Conservation (phyloP, 2,113 vertebrate species). For the Eublepharis macularius region DNA sequence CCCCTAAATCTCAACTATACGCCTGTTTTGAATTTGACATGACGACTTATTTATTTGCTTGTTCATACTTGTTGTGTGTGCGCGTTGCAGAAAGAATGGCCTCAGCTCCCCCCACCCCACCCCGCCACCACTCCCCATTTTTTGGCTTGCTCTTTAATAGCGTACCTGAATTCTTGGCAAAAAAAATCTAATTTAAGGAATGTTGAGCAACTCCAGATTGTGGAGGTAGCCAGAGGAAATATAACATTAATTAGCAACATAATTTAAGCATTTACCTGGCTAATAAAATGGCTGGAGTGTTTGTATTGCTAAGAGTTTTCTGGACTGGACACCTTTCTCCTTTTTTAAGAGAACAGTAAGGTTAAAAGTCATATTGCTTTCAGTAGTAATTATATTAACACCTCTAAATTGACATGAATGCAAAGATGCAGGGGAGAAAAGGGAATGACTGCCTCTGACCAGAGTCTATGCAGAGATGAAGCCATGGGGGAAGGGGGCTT, state of each 20-base stretch:
- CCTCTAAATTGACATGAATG: conserved; percentile 30
- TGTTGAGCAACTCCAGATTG: conserved; percentile 67
- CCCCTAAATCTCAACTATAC: conserved; percentile 1
- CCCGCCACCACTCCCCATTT: conserved; percentile 1
- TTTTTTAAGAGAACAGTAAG: conserved; percentile 49
- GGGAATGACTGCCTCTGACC: not conserved
- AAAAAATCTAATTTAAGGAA: conserved; percentile 33
- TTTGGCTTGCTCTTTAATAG: conserved; percentile 55
- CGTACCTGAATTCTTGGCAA: conserved; percentile 78
- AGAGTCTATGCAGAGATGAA: too few relatives aligned
- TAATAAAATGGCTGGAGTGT: conserved; percentile 72
- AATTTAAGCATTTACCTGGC: conserved; percentile 76
- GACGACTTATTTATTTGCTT: conserved; percentile 51
- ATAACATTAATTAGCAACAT: conserved; percentile 83
- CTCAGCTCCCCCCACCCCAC: conserved; percentile 58
- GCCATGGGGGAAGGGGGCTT: too few relatives aligned
- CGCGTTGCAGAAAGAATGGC: conserved; percentile 68
- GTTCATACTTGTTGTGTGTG: conserved; percentile 19
- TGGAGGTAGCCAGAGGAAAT: conserved; percentile 77
- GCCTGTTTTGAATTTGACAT: conserved; percentile 56
- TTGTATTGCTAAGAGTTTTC: conserved; percentile 72
- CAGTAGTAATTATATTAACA: conserved; percentile 60
- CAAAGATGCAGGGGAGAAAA: conserved; percentile 38
- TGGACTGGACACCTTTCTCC: conserved; percentile 65
- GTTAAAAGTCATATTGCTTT: conserved; percentile 59